phyloP scores from a whole-genome alignment of 2,113 vertebrate genomes.

The Lota lota region DNA sequence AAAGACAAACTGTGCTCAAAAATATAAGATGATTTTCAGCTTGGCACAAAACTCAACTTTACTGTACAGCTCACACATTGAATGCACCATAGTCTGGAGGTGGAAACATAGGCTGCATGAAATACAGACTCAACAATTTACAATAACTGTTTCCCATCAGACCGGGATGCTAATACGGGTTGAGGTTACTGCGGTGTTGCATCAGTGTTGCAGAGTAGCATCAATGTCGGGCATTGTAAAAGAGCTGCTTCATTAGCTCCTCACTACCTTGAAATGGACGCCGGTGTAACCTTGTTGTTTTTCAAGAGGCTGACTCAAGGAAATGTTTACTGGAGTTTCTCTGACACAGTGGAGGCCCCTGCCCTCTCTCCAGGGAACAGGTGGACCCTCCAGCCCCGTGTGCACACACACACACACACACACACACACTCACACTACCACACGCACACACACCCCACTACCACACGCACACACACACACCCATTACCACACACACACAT shows the following conservation, averaged over 20 bases:
- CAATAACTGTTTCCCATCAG: too few relatives aligned
- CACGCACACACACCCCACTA: too few relatives aligned
- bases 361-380: slow-evolving; percentile 74
- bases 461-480: slow-evolving; percentile 22
- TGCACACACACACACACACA: neutral
- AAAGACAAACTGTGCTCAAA: too few relatives aligned
- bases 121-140: too few relatives aligned
- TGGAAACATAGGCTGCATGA: too few relatives aligned
- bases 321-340: slow-evolving; percentile 72
- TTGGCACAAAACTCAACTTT: too few relatives aligned
- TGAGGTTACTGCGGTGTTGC: too few relatives aligned
- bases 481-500: slow-evolving; percentile 1
- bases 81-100: too few relatives aligned
- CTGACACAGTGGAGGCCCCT: slow-evolving; percentile 68
- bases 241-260: slow-evolving; percentile 21
- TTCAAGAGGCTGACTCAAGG: slow-evolving; percentile 57
- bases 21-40: too few relatives aligned
- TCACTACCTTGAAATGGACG: slow-evolving; percentile 27
- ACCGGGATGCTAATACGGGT: too few relatives aligned
- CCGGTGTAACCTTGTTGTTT: slow-evolving; percentile 62
- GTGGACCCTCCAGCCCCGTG: slow-evolving; percentile 42
- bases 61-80: too few relatives aligned
- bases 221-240: neutral
- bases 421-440: slow-evolving; percentile 4
- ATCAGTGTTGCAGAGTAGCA: too few relatives aligned